Percentiles rank a stretch among this genome's conserved stretches.
phyloP scores from a whole-genome alignment of 1,140 invertebrate species.

The Armadillidium nasatum region DNA sequence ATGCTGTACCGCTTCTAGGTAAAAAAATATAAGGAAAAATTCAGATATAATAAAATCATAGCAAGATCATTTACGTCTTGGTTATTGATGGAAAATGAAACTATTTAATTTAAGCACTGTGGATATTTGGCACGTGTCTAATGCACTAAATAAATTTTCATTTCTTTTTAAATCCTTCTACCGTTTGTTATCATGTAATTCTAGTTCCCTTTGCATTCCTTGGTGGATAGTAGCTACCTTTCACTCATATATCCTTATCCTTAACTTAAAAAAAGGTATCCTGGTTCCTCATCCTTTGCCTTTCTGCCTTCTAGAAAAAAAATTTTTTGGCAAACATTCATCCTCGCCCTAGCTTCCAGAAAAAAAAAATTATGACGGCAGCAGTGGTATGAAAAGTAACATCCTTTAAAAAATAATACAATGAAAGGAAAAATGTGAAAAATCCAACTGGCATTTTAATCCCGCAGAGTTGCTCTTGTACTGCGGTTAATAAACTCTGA shows the following conservation, averaged over 20 bases:
- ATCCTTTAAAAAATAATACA: neutral
- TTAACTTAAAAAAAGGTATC: constrained; percentile 4
- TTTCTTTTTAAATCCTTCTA: constrained; percentile 12
- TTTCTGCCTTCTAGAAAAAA: constrained; percentile 6
- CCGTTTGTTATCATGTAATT: constrained; percentile 7
- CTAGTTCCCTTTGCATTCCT: constrained; percentile 7
- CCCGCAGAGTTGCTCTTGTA: neutral
- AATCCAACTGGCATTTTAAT: constrained; percentile 1
- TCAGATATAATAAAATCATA: neutral
- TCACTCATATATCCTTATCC: neutral
- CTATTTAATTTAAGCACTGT: constrained; percentile 13
- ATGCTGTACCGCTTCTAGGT: constrained; percentile 77
- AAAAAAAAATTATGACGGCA: constrained; percentile 3
- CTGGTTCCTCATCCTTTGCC: neutral
- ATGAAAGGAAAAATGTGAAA: neutral
- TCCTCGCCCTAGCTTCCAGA: neutral
- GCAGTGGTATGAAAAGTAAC: constrained; percentile 9
- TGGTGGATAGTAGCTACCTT: constrained; percentile 9
- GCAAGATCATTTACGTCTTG: constrained; percentile 3
- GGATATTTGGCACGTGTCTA: constrained; percentile 9
- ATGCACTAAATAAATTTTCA: constrained; percentile 11
- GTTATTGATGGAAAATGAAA: constrained; percentile 13
- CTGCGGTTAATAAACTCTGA: neutral
- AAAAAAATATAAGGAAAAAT: constrained; percentile 43
- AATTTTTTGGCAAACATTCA: constrained; percentile 4